Evolutionary conservation across 2,888 invertebrate genomes (phyloP), one percentile per base, ranked within the genome.

Genomic region (Bimastos eiseni): DNA sequence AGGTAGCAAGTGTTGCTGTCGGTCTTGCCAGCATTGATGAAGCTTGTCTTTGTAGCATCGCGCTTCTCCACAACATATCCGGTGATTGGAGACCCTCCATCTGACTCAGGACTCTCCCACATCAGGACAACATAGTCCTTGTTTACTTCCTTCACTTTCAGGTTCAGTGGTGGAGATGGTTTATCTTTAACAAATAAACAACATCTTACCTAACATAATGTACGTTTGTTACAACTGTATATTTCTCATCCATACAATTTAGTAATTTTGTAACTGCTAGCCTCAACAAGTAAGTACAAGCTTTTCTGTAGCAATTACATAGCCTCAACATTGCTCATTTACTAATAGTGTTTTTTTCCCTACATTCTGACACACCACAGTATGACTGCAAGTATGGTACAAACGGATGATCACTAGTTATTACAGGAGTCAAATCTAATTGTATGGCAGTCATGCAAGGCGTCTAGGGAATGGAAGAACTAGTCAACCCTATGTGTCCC

Each of bases 41-140:
- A 92, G 84, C 91, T 91, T 83, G 88, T 49, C 84, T 84, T 89
- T 33, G 91, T 91, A n/a, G 90, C 89, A 21, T 94, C 94, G 90
- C 93, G 92, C 90, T 94, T 93, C 91, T 95, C 94, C 83, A 95
- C 92, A 88, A 93, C 91, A 91, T 94, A 95, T 93, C 94, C 94
- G 92, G 92, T 93, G 89, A 95, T 93, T 24, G 94, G 93, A 88
- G 93, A 93, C 30, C 95, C 95, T 6, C 95, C 95, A 92, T 95
- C 94, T 89, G 93, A 93, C 44, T 93, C 93, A 15, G 95, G 95
- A 89, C 94, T 93, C 1, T 93, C 92, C 95, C 95, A 95, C 90
- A 93, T 93, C 30, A 99, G 96, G 19, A 98, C 98, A 0, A 97
- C 97, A 92, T 97, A 97, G 94, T 97, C 96, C 93, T 97, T 97